phyloP scores from a whole-genome alignment of 2,888 invertebrate species.

The Noctuana brunneofusca region DNA sequence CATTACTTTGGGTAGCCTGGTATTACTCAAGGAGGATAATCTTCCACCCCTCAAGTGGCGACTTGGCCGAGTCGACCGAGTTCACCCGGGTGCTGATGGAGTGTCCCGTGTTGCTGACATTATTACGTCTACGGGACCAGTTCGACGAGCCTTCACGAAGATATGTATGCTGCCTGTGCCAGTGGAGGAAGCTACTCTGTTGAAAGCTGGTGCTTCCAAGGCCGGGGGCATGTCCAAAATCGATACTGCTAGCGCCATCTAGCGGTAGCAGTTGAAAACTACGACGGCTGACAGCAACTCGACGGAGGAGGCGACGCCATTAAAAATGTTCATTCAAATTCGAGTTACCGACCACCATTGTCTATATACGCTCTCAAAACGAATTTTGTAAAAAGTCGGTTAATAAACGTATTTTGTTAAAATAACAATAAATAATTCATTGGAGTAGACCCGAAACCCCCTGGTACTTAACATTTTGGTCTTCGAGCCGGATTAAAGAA shows the following conservation, averaged over 20 bases:
- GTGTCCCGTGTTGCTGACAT: neutral
- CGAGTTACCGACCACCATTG: no score
- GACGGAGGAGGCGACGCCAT: no score
- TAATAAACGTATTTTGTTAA: no score
- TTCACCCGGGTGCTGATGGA: neutral
- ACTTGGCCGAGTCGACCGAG: neutral
- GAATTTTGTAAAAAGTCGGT: no score
- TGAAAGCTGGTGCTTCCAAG: neutral
- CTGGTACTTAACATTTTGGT: neutral
- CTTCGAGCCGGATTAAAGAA: neutral
- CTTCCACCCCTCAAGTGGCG: constrained; percentile 1
- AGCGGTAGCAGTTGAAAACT: neutral
- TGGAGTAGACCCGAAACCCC: neutral
- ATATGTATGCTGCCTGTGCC: neutral
- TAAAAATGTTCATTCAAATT: no score
- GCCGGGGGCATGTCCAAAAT: neutral
- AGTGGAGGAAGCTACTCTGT: neutral
- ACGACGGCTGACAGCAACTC: no score
- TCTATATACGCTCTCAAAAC: no score
- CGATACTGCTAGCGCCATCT: neutral
- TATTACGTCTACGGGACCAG: neutral
- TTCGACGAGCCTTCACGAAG: neutral
- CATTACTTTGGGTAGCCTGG: neutral
- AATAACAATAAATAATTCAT: no score
- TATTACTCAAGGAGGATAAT: neutral